Evolutionary conservation across 2,113 vertebrate species (phyloP).

Genomic region (Saguinus midas): DNA sequence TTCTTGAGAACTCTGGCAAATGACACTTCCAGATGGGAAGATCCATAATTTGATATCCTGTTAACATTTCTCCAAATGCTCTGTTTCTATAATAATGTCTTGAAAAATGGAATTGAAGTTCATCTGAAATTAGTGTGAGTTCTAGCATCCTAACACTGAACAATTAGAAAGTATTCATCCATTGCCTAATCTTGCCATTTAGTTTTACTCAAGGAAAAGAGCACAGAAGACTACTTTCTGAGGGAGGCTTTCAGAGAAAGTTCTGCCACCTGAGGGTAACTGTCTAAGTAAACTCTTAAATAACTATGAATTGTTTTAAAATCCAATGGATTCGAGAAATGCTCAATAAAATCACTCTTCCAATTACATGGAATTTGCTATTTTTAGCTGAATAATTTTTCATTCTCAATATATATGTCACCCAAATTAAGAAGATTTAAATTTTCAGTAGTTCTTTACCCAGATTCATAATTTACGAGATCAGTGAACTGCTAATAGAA

Average conservation of each 20-base stretch:
- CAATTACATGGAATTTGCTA: conserved; percentile 23
- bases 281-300: not conserved
- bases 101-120: not conserved
- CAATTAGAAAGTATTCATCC: not conserved
- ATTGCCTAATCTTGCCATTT: not conserved
- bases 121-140: not conserved
- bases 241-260: not conserved
- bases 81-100: not conserved
- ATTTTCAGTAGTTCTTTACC: conserved; percentile 8
- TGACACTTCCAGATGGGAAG: not conserved
- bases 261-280: not conserved
- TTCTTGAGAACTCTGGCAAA: not conserved
- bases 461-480: conserved; percentile 22
- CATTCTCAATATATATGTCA: not conserved
- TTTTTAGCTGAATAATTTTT: conserved; percentile 20
- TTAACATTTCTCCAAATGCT: not conserved
- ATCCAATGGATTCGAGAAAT: conserved; percentile 7
- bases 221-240: not conserved
- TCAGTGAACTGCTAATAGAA: not conserved
- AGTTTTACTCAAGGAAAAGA: not conserved
- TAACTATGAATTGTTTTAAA: conserved; percentile 18
- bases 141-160: not conserved
- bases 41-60: conserved; percentile 2
- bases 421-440: conserved; percentile 31
- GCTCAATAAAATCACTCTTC: not conserved